Evolutionary conservation across 2,113 vertebrate species (phyloP).

Genomic region (Ptyas mucosa): DNA sequence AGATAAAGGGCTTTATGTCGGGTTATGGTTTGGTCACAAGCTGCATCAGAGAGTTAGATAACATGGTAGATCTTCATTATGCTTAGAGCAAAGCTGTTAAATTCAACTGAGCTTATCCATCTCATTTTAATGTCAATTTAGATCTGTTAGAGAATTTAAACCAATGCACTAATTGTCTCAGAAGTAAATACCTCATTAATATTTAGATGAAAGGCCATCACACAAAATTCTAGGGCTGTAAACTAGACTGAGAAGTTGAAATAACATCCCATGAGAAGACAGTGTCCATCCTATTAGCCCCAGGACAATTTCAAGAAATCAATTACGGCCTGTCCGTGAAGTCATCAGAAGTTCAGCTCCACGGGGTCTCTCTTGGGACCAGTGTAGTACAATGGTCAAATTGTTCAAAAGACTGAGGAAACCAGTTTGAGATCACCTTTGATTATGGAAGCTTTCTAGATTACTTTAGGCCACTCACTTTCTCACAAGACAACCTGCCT

Average conservation of each 20-base stretch:
- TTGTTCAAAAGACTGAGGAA: background rate
- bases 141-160: background rate
- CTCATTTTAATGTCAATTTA: background rate
- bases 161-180: background rate
- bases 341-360: background rate
- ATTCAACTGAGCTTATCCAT: background rate
- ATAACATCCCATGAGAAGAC: background rate
- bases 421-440: background rate
- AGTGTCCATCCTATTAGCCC: background rate
- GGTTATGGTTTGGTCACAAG: background rate
- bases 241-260: background rate
- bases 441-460: background rate
- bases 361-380: background rate
- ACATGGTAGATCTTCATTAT: background rate
- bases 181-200: background rate
- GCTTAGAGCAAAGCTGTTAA: background rate
- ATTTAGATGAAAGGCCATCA: background rate
- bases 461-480: background rate
- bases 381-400: background rate
- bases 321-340: background rate
- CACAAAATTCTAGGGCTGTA: background rate
- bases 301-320: background rate
- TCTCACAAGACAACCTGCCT: background rate
- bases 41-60: background rate
- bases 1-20: background rate